Evolutionary conservation across 2,113 vertebrate species (phyloP).

Genomic region (Nesoenas mayeri): DNA sequence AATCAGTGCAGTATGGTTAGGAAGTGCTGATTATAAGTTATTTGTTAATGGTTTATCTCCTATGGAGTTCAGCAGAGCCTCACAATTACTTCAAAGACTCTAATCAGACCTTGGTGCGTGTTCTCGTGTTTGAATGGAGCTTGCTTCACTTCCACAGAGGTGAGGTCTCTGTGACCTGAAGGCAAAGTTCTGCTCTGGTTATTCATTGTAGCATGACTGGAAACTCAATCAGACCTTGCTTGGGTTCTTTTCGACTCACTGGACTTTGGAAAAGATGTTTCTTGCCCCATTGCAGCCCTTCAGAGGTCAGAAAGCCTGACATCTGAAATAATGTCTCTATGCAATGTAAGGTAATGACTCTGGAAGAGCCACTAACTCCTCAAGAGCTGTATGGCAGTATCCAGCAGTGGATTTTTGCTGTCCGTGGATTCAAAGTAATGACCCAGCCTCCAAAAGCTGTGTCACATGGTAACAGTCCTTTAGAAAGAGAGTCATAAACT

Average conservation of each 20-base stretch:
- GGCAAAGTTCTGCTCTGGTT: not conserved
- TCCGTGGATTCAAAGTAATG: not conserved
- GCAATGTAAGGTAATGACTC: not conserved
- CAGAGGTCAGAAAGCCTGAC: not conserved
- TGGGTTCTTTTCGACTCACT: not conserved
- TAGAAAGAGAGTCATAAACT: not conserved
- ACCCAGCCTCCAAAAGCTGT: not conserved
- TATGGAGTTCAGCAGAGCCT: not conserved
- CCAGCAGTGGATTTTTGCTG: not conserved
- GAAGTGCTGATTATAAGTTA: not conserved
- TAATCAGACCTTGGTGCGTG: not conserved
- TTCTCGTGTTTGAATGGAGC: not conserved
- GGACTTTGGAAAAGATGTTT: not conserved
- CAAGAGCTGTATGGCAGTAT: not conserved
- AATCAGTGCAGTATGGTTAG: not conserved
- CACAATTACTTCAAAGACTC: not conserved
- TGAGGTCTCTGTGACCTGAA: not conserved
- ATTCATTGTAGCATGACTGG: not conserved
- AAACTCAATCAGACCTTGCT: not conserved
- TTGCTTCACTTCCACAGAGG: not conserved
- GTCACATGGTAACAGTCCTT: not conserved
- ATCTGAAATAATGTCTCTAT: not conserved
- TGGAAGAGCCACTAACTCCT: not conserved
- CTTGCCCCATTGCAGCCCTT: not conserved
- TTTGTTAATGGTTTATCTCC: constrained; percentile 22